A percentile compares a stretch with the other conserved stretches of the same genome.
These are phyloP conservation scores for Riparia riparia DNA, from an alignment of 2,113 vertebrate genomes.

Conservation along the genomic window DNA sequence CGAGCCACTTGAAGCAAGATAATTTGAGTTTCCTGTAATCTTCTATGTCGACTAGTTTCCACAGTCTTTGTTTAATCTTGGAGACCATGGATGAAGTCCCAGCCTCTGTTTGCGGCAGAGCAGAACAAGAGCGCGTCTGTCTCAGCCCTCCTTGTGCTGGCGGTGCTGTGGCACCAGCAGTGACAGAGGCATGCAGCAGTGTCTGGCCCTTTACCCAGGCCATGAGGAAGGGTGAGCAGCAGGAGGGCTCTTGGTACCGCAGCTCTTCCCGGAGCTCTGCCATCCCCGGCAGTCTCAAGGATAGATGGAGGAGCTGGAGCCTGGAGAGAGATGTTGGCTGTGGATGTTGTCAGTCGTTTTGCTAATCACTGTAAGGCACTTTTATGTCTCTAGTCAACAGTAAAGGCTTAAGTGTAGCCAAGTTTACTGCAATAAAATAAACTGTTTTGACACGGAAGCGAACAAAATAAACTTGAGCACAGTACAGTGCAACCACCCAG, in stretches of 20 bases:
- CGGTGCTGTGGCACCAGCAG: not conserved
- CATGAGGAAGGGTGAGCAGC: not conserved
- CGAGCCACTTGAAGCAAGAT: not conserved
- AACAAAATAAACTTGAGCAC: not conserved
- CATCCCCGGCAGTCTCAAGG: not conserved
- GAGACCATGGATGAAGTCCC: not conserved
- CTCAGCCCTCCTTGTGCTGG: not conserved
- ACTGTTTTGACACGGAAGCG: not conserved
- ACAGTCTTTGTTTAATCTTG: not conserved
- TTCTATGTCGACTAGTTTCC: not conserved
- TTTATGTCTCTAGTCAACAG: not conserved
- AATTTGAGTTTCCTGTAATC: not conserved
- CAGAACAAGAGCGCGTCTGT: not conserved
- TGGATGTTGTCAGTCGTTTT: not conserved
- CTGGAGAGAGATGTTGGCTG: not conserved
- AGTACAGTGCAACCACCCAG: not conserved
- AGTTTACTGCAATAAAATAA: not conserved
- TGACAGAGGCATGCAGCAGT: not conserved
- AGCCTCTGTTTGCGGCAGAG: not conserved
- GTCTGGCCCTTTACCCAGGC: not conserved
- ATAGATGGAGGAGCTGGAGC: not conserved
- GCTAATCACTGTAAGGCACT: not conserved
- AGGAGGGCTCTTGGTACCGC: not conserved
- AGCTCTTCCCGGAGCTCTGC: not conserved
- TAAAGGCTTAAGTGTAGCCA: not conserved